phyloP scores from a whole-genome alignment of 2,797 vertebrate species.

The Setipinna tenuifilis region DNA sequence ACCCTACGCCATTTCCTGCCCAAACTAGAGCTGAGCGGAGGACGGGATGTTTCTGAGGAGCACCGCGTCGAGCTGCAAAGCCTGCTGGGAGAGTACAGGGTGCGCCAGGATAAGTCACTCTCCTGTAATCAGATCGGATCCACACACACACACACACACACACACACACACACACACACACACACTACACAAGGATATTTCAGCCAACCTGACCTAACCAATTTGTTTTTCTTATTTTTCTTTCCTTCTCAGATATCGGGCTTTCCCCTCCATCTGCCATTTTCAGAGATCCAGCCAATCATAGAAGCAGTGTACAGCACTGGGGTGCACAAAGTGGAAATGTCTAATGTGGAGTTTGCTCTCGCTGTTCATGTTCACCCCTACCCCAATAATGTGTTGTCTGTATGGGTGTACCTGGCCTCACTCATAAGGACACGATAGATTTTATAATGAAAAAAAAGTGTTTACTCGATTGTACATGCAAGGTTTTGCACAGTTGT shows the following conservation, averaged over 20 bases:
- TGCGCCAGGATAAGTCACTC: slow-evolving; percentile 59
- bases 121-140: not conserved
- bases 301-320: slow-evolving; percentile 92
- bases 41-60: slow-evolving; percentile 81
- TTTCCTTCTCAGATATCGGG: slow-evolving; percentile 83
- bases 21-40: slow-evolving; percentile 82
- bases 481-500: slow-evolving; percentile 5
- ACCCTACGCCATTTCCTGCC: slow-evolving; percentile 90
- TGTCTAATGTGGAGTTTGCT: slow-evolving; percentile 89
- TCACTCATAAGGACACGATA: slow-evolving; percentile 82
- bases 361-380: slow-evolving; percentile 92
- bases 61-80: slow-evolving; percentile 88
- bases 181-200: too few species aligned
- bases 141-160: too few species aligned
- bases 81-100: slow-evolving; percentile 91
- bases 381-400: slow-evolving; percentile 90
- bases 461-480: not conserved
- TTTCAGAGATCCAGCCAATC: slow-evolving; percentile 87
- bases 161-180: too few species aligned
- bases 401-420: slow-evolving; percentile 95
- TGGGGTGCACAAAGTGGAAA: slow-evolving; percentile 86
- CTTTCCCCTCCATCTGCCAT: slow-evolving; percentile 91
- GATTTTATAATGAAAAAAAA: not conserved
- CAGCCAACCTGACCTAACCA: not conserved
- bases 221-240: slow-evolving; percentile 28